A percentile compares a stretch with the other conserved stretches of the same genome.
Conservation (phyloP, 2,113 vertebrate genomes). For the Psammodynastes pulverulentus region DNA sequence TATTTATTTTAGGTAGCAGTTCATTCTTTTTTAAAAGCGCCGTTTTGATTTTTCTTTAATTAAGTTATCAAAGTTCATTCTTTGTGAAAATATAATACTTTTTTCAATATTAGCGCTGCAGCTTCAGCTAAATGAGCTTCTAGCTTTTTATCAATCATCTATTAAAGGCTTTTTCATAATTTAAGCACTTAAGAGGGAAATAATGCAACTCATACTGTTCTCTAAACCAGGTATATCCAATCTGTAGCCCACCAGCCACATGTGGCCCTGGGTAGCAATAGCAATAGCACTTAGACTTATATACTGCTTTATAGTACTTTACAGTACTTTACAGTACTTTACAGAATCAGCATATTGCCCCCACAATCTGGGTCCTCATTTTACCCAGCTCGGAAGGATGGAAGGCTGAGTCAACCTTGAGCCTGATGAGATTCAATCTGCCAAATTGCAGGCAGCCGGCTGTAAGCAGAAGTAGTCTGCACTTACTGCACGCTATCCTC, state of each 20-base stretch:
- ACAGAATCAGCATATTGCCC: too few relatives aligned
- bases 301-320: too few relatives aligned
- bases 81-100: neutral
- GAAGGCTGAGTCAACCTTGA: too few relatives aligned
- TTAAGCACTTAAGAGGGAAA: neutral
- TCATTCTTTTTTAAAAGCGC: neutral
- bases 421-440: too few relatives aligned
- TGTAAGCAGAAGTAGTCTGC: too few relatives aligned
- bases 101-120: neutral
- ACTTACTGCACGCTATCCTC: too few relatives aligned
- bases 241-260: neutral
- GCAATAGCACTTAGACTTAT: too few relatives aligned
- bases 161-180: neutral
- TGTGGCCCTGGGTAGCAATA: neutral
- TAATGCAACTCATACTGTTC: neutral
- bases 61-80: neutral
- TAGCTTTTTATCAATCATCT: neutral
- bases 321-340: too few relatives aligned
- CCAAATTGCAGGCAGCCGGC: too few relatives aligned
- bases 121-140: neutral
- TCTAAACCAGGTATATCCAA: neutral
- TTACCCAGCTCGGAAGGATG: too few relatives aligned
- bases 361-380: too few relatives aligned
- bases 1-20: neutral
- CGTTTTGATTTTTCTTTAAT: neutral